Evolutionary conservation across 2,888 invertebrate genomes (phyloP).

Genomic region (Stegophylla sp.): DNA sequence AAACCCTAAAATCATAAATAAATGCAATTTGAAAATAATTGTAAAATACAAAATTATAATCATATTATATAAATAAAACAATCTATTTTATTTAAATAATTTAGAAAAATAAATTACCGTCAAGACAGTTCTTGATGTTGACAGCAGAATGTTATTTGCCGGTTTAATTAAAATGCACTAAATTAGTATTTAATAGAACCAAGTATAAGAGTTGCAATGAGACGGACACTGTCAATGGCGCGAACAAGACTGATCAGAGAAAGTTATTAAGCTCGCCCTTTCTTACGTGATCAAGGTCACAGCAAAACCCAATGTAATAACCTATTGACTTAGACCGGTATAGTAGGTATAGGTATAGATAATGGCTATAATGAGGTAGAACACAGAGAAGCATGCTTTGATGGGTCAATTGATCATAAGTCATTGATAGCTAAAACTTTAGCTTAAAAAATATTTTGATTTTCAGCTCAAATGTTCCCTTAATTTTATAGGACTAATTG

Average conservation of each 20-base stretch:
- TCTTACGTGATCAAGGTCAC: conserved; percentile 56
- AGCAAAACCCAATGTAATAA: conserved; percentile 46
- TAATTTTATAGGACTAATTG: too few relatives aligned
- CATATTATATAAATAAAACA: not conserved
- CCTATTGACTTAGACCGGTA: conserved; percentile 55
- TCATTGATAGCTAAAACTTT: conserved; percentile 15
- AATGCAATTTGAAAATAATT: too few relatives aligned
- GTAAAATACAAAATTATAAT: not conserved
- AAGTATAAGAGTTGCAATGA: not conserved
- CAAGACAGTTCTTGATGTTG: not conserved
- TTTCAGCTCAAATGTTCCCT: not conserved
- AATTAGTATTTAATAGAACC: not conserved
- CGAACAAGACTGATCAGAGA: conserved; percentile 49
- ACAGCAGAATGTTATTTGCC: not conserved
- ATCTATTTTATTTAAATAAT: not conserved
- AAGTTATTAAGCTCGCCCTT: conserved; percentile 58
- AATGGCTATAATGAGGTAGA: conserved; percentile 19
- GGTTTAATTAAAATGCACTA: not conserved
- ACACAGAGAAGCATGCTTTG: conserved; percentile 26
- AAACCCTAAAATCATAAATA: too few relatives aligned
- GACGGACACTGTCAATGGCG: conserved; percentile 42
- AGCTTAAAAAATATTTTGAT: conserved; percentile 12
- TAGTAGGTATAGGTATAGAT: too few relatives aligned
- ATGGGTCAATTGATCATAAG: conserved; percentile 19
- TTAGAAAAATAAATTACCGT: conserved; percentile 27